Percentiles rank a stretch among this genome's conserved stretches.
phyloP scores from a whole-genome alignment of 2,797 vertebrate genomes.

The Pipistrellus pygmaeus region DNA sequence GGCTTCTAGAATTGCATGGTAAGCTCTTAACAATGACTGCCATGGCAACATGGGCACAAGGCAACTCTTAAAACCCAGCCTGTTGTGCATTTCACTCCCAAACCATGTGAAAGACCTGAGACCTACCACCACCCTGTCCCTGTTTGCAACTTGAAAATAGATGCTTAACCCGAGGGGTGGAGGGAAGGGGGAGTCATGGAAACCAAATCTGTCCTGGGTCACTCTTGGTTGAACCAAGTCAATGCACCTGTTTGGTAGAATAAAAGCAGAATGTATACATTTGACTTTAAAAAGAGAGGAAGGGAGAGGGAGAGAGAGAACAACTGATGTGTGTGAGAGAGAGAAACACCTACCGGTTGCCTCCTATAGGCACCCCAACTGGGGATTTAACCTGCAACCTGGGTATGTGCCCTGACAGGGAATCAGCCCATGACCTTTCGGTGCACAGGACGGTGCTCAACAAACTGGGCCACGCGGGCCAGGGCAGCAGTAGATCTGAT shows the following conservation, averaged over 20 bases:
- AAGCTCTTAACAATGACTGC: neutral
- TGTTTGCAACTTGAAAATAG: neutral
- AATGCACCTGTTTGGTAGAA: constrained; percentile 81
- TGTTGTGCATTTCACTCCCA: neutral
- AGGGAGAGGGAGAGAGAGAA: neutral
- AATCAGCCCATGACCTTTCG: neutral
- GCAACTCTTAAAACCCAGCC: neutral
- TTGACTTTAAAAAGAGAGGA: neutral
- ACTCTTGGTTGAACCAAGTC: constrained; percentile 79
- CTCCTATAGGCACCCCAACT: neutral
- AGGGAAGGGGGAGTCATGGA: constrained; percentile 59
- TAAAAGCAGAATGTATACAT: constrained; percentile 59
- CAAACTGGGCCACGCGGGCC: neutral
- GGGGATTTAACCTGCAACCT: neutral
- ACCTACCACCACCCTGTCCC: neutral
- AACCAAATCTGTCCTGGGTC: constrained; percentile 70
- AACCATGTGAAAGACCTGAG: neutral
- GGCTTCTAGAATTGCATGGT: neutral
- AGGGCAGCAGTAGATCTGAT: neutral
- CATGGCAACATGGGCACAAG: neutral
- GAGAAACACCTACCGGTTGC: neutral
- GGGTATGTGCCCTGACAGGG: neutral
- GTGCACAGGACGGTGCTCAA: neutral
- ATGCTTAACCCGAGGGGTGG: constrained; percentile 59
- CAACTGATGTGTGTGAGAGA: neutral